A percentile compares a stretch with the other conserved stretches of the same genome.
Conservation (phyloP, 2,113 vertebrate species). For the Narcine bancroftii region DNA sequence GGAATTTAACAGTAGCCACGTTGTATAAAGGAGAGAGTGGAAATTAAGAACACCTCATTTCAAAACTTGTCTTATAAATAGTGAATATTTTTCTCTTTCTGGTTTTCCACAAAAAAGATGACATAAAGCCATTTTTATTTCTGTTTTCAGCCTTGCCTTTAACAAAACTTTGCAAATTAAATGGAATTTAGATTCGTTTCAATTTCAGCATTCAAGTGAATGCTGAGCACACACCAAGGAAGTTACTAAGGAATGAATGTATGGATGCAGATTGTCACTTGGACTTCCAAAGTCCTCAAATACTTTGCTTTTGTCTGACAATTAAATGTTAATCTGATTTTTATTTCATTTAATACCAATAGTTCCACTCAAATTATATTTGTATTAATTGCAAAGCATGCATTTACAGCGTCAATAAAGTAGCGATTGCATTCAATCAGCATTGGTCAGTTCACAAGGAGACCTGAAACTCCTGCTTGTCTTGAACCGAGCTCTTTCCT, state of each 20-base stretch:
- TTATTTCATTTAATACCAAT: background rate
- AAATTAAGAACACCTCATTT: background rate
- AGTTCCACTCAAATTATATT: conserved; percentile 41
- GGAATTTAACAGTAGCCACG: no score
- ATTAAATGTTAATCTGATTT: background rate
- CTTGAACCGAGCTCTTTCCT: background rate
- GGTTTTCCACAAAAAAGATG: no score
- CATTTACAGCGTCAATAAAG: background rate
- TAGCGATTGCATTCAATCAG: background rate
- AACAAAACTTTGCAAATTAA: no score
- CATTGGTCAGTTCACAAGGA: background rate
- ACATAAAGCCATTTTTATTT: no score
- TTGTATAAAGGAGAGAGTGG: background rate
- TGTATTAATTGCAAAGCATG: no score
- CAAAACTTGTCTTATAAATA: no score
- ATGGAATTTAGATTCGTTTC: no score
- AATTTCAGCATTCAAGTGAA: no score
- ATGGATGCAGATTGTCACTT: background rate
- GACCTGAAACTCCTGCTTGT: no score
- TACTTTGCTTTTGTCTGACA: background rate
- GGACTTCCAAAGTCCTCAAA: background rate
- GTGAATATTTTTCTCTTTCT: background rate
- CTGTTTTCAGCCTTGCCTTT: background rate
- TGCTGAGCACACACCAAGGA: background rate
- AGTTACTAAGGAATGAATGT: background rate